A percentile compares a stretch with the other conserved stretches of the same genome.
These are phyloP conservation scores for Palloptera scutellata DNA, from an alignment of 2,888 invertebrate genomes.

Conservation along the genomic window DNA sequence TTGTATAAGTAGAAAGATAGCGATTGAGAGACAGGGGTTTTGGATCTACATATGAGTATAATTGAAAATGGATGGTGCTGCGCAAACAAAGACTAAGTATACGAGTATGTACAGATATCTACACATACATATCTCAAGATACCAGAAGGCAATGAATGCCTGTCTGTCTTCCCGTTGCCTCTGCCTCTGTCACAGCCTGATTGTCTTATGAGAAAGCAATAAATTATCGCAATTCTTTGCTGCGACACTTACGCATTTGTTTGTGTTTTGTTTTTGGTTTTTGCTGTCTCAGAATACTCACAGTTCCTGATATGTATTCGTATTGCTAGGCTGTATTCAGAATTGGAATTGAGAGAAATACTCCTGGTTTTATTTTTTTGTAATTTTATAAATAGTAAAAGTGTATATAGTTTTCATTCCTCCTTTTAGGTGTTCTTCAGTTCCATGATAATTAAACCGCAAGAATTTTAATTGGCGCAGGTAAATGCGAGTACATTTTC, in stretches of 20 bases:
- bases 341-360: too few relatives aligned
- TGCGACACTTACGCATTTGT: slow-evolving; percentile 50
- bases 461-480: slow-evolving; percentile 43
- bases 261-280: slow-evolving; percentile 7
- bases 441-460: slow-evolving; percentile 52
- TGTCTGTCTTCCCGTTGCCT: background rate
- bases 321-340: too few relatives aligned
- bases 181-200: slow-evolving; percentile 15
- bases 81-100: background rate
- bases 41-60: slow-evolving; percentile 12
- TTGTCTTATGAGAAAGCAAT: slow-evolving; percentile 55
- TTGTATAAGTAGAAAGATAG: slow-evolving; percentile 27
- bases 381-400: too few relatives aligned
- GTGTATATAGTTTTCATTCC: too few relatives aligned
- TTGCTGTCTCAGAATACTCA: background rate
- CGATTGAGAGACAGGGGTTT: slow-evolving; percentile 6
- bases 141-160: background rate
- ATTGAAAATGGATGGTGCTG: slow-evolving; percentile 10
- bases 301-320: background rate
- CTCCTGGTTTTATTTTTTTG: too few relatives aligned
- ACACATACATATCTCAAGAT: slow-evolving; percentile 2
- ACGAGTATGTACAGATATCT: background rate
- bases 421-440: slow-evolving; percentile 18
- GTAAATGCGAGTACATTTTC: slow-evolving; percentile 23
- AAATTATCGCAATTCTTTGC: slow-evolving; percentile 55